Percentiles rank a stretch among this genome's conserved stretches.
These are phyloP conservation scores for Otus scops DNA, from an alignment of 2,797 vertebrate genomes.

Conservation along the genomic window DNA sequence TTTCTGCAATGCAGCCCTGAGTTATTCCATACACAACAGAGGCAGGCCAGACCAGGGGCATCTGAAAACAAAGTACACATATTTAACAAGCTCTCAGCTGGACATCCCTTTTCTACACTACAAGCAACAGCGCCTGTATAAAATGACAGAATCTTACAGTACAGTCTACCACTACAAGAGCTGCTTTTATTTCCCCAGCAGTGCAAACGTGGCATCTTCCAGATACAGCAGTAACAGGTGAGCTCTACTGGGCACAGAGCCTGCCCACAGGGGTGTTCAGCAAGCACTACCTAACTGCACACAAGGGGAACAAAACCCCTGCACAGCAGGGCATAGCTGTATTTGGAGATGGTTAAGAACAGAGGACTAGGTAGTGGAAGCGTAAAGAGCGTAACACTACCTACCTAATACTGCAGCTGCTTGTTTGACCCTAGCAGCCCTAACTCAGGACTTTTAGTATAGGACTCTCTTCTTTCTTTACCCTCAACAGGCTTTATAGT, in stretches of 20 bases:
- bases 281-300: background rate
- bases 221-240: background rate
- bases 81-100: background rate
- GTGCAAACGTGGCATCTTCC: background rate
- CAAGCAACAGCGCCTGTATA: background rate
- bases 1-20: background rate
- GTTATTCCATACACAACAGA: background rate
- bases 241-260: background rate
- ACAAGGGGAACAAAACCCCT: background rate
- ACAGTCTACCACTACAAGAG: background rate
- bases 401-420: background rate
- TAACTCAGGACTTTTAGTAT: background rate
- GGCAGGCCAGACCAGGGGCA: background rate
- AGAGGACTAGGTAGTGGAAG: background rate
- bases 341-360: background rate
- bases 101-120: background rate
- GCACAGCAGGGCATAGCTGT: fast-evolving
- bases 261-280: fast-evolving
- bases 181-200: background rate
- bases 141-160: background rate
- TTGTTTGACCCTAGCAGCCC: background rate
- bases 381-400: background rate
- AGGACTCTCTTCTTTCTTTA: background rate
- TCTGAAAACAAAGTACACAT: background rate
- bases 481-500: background rate